Base-by-base conservation (phyloP, 1,140 invertebrate species). In the Aphaenogaster rudis region DNA sequence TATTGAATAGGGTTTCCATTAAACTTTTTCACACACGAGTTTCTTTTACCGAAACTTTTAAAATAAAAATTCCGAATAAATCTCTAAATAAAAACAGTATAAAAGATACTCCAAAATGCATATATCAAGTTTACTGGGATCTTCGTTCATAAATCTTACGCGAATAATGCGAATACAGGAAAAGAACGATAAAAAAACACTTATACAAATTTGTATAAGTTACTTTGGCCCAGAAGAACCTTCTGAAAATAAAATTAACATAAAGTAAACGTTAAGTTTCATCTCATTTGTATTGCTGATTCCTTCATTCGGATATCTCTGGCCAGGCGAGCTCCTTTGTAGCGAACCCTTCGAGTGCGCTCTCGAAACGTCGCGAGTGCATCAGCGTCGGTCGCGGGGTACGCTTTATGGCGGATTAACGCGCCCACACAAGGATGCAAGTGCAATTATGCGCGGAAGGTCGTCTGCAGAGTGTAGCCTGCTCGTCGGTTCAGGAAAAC, bases 401-500 rank as follows among this genome's bases (percentile, higher is more conserved):
- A 71, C n/a, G 21, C 39, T 78, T 57, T 63, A 45, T 11, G 36
- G 33, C 21, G 21, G 28, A 74, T 84, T 76, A 84, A 76, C 15
- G 69, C 80, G 42, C 42, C 42, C 69, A 63, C 54, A 76, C 69
- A 84, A 84, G 80, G 80, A 84, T 84, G 42, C 57, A 21, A 54
- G 52, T n/a, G 76, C 76, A 86, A 86, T 86, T 86, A 86, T 57
- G 50, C 15, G 36, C 39, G 76, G 84, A 86, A 86, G 84, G 84
- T 45, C 61, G 50, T 78, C 36, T 66, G 63, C 63, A 36, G 42
- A 21, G 63, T 48, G 42, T 28, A 57, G 21, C 81, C 48, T 69
- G 85, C 45, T 39, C 48, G 81, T 90, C 69, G 33, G n/a, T 79
- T 86, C 84, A 76, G 42, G 80, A 82, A 79, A 86, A 66, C 84